Conservation (phyloP, 1,140 invertebrate species). For the Episyrphus balteatus region DNA sequence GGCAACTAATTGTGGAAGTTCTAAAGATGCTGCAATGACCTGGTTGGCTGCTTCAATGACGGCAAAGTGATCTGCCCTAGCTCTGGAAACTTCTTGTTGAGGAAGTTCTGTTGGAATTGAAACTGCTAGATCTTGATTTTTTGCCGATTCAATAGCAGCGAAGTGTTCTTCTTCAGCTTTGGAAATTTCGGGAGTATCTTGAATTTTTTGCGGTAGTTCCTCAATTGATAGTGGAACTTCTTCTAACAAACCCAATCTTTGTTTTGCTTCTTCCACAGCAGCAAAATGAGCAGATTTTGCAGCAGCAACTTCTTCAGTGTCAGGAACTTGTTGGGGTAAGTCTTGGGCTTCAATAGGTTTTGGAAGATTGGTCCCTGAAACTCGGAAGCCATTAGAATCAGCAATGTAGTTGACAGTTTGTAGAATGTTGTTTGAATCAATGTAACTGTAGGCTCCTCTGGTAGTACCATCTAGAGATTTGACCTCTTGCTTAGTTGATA, state of each 20-base stretch:
- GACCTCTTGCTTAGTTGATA: constrained; percentile 47
- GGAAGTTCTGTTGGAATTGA: too few relatives aligned
- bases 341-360: constrained; percentile 19
- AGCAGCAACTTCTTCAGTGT: constrained; percentile 22
- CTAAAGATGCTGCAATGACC: too few relatives aligned
- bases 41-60: too few relatives aligned
- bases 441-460: constrained; percentile 46
- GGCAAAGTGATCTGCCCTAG: too few relatives aligned
- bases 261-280: background rate
- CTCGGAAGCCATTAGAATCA: constrained; percentile 46
- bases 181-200: constrained; percentile 36
- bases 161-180: constrained; percentile 31
- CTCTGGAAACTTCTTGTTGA: too few relatives aligned
- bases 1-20: too few relatives aligned
- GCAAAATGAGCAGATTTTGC: constrained; percentile 4
- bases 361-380: constrained; percentile 48
- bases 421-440: constrained; percentile 44
- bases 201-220: constrained; percentile 16
- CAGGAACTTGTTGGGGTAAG: constrained; percentile 2
- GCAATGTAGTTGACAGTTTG: constrained; percentile 45
- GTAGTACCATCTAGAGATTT: constrained; percentile 47
- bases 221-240: too few relatives aligned
- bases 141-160: constrained; percentile 25
- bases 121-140: constrained; percentile 23
- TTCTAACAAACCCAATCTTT: too few relatives aligned